These are phyloP conservation scores for Siniperca knerii DNA, from an alignment of 2,113 vertebrate genomes.

Conservation along the genomic window DNA sequence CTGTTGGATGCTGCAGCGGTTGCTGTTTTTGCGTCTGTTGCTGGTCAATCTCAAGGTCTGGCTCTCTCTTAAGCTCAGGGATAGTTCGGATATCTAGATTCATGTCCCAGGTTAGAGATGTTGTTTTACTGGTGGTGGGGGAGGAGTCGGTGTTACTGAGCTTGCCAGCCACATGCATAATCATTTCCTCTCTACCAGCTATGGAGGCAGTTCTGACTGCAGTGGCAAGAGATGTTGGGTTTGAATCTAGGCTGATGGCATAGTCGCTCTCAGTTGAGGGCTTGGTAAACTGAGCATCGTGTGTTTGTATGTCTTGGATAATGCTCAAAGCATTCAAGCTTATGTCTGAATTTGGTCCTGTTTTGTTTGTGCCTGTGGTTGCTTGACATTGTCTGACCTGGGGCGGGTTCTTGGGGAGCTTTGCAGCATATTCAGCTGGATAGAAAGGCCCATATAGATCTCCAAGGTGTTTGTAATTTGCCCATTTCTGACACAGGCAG, in stretches of 20 bases:
- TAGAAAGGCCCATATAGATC: constrained; percentile 99
- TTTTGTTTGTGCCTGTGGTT: constrained; percentile 64
- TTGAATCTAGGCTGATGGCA: constrained; percentile 61
- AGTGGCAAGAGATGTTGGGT: constrained; percentile 56
- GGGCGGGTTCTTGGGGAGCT: constrained; percentile 94
- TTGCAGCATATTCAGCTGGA: constrained; percentile 94
- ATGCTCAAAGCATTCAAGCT: constrained; percentile 75
- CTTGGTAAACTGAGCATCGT: constrained; percentile 66
- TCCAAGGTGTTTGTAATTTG: constrained; percentile 97
- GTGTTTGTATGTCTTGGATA: constrained; percentile 80
- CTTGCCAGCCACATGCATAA: constrained; percentile 50
- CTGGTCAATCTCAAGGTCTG: constrained; percentile 68
- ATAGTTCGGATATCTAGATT: constrained; percentile 72
- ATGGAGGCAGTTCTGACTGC: constrained; percentile 62
- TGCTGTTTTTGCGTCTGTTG: constrained; percentile 64
- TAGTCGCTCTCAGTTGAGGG: constrained; percentile 66
- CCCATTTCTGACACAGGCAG: constrained; percentile 98
- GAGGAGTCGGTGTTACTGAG: constrained; percentile 52
- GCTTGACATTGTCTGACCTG: constrained; percentile 83
- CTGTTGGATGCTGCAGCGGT: constrained; percentile 74
- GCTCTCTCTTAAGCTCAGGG: constrained; percentile 71
- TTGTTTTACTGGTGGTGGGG: constrained; percentile 84
- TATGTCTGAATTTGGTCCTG: constrained; percentile 70
- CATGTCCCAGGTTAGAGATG: constrained; percentile 82
- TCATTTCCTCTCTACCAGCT: constrained; percentile 66